A percentile compares a stretch with the other conserved stretches of the same genome.
Conservation (phyloP, 2,113 vertebrate genomes). For the Cathartes aura region DNA sequence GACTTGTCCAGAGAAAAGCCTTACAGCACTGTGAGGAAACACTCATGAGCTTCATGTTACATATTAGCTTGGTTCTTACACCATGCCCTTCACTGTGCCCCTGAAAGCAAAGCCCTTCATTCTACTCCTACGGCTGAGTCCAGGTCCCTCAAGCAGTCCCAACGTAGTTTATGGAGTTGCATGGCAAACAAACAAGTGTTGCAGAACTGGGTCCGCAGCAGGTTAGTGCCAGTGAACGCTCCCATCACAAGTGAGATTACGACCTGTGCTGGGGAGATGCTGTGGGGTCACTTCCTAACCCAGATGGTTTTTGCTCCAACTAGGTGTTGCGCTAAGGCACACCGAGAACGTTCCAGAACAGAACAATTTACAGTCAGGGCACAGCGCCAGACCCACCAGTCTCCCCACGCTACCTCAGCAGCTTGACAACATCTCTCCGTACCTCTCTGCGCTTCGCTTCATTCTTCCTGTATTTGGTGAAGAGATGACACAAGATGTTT, state of each 20-base stretch:
- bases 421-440: background rate
- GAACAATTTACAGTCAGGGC: accelerated
- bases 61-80: background rate
- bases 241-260: background rate
- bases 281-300: background rate
- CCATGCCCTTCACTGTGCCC: background rate
- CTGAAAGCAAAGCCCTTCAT: background rate
- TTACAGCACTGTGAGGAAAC: background rate
- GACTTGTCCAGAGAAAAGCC: background rate
- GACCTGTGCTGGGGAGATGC: background rate
- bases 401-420: background rate
- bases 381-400: background rate
- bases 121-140: background rate
- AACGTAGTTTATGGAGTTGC: accelerated
- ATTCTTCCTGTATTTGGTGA: conserved; percentile 96
- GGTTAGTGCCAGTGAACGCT: background rate
- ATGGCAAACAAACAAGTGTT: background rate
- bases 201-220: background rate
- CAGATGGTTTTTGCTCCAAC: background rate
- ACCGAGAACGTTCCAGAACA: accelerated
- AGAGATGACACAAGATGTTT: conserved; percentile 94
- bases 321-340: accelerated
- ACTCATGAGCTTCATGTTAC: accelerated
- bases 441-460: conserved; percentile 97
- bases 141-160: background rate